Evolutionary conservation across 2,113 vertebrate species (phyloP).

Genomic region (Corythornis madagascariensis): DNA sequence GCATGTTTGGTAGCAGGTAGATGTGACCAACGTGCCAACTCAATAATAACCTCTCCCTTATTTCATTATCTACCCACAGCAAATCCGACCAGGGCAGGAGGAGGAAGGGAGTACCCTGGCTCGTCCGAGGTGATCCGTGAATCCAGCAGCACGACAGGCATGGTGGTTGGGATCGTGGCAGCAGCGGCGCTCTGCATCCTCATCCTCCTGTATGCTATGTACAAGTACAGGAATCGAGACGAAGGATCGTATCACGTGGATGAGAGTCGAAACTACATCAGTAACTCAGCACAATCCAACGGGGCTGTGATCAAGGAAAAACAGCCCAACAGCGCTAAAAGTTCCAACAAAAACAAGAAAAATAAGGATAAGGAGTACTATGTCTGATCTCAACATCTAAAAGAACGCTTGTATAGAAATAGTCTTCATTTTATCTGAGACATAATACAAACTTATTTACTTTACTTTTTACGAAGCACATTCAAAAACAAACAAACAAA

Average conservation of each 20-base stretch:
- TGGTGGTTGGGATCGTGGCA: constrained; percentile 97
- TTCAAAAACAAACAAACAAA: constrained; percentile 74
- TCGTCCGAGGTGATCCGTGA: constrained; percentile 91
- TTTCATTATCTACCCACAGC: constrained; percentile 79
- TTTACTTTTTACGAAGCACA: constrained; percentile 88
- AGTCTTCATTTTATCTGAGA: constrained; percentile 93
- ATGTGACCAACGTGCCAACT: background rate
- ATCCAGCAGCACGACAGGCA: constrained; percentile 97
- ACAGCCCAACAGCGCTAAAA: constrained; percentile 89
- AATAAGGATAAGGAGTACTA: constrained; percentile 99
- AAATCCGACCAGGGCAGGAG: constrained; percentile 89
- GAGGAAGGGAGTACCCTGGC: constrained; percentile 85
- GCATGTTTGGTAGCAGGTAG: background rate
- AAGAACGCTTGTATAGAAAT: constrained; percentile 92
- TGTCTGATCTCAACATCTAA: constrained; percentile 87
- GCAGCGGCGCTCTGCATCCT: constrained; percentile 97
- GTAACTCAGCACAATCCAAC: constrained; percentile 98
- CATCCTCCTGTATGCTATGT: constrained; percentile 99
- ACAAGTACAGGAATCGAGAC: constrained; percentile 98
- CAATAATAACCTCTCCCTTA: constrained; percentile 48
- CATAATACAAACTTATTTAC: constrained; percentile 88
- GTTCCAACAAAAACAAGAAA: constrained; percentile 96
- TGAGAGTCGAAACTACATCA: constrained; percentile 99
- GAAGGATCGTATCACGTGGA: constrained; percentile 98
- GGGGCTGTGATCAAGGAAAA: constrained; percentile 98